Percentiles rank a stretch among this genome's conserved stretches.
These are phyloP conservation scores for Aselliscus stoliczkanus DNA, from an alignment of 2,797 vertebrate species.

Conservation along the genomic window DNA sequence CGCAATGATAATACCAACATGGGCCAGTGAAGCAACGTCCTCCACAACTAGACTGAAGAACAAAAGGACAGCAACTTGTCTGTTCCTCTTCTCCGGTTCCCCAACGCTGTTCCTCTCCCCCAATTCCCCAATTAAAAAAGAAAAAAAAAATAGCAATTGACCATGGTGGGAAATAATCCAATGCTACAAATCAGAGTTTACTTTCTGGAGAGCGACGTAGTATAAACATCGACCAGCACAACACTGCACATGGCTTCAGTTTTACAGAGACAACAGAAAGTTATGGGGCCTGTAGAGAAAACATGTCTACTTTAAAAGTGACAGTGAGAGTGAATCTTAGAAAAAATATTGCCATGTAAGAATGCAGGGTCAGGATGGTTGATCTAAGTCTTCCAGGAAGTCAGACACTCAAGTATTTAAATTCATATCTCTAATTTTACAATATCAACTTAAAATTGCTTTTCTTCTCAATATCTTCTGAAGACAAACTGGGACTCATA, in stretches of 20 bases:
- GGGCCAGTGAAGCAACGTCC: too few relatives aligned
- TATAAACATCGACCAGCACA: neutral
- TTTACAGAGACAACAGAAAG: neutral
- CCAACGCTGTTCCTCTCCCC: too few relatives aligned
- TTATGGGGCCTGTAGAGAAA: neutral
- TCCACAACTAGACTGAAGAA: too few relatives aligned
- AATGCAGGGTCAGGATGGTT: neutral
- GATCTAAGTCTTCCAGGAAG: neutral
- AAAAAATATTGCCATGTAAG: neutral
- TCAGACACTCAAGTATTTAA: neutral
- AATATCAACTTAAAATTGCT: neutral
- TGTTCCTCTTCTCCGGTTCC: too few relatives aligned
- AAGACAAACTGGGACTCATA: neutral
- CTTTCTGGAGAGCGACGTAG: neutral
- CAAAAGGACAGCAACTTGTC: too few relatives aligned
- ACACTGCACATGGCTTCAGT: neutral
- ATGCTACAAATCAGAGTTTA: neutral
- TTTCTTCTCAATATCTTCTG: neutral
- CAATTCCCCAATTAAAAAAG: too few relatives aligned
- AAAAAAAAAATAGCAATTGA: too few relatives aligned
- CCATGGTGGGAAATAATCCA: neutral
- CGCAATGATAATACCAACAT: too few relatives aligned
- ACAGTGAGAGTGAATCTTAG: neutral
- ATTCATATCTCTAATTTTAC: neutral
- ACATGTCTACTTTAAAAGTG: neutral